Base-by-base conservation (phyloP, 2,113 vertebrate species). In the Oncorhynchus keta region DNA sequence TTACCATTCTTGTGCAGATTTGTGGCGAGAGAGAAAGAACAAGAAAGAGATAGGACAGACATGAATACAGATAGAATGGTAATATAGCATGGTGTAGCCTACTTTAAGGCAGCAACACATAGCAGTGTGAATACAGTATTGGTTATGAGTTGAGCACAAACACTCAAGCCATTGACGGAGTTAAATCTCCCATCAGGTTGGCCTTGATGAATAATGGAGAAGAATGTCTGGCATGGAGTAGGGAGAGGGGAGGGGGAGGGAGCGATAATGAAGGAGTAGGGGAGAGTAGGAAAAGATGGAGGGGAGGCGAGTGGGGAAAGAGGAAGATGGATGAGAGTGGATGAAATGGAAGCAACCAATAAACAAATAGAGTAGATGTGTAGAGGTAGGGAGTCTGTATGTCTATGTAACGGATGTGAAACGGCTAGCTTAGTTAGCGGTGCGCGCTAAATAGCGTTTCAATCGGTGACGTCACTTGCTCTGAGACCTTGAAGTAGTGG, bases 301-400 rank as follows among this genome's bases (percentile, higher is more conserved):
- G 20, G 28, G 16, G 67, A 14, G 30, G 32, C 20, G 32, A n/a
- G 9, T n/a, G 65, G n/a, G n/a, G 7, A 64, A n/a, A 64, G 22
- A 22, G 74, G 79, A 79, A 28, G 68, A 62, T 72, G 24, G 24
- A 2, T 14, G 79, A 82, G 75, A 79, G 77, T 81, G 61, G 73
- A 77, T 2, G 72, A 45, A 12, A 70, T 32, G 59, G 18, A 64
- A 22, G 35, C 8, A 39, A 39, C 35, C 4, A 24, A 64, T n/a
- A 64, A n/a, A 20, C 20, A 30, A 71, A 14, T 28, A 32, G 28
- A 32, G 28, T 16, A 68, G 30, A 30, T 11, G 32, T 4, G 18
- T 16, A 20, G 14, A 35, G 14, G 61, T 39, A 39, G 35, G 35
- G 35, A 39, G 35, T 64, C 61, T 22, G 20, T 64, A 22, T 64